phyloP scores from a whole-genome alignment of 2,797 vertebrate species.

The Peromyscus nudipes region DNA sequence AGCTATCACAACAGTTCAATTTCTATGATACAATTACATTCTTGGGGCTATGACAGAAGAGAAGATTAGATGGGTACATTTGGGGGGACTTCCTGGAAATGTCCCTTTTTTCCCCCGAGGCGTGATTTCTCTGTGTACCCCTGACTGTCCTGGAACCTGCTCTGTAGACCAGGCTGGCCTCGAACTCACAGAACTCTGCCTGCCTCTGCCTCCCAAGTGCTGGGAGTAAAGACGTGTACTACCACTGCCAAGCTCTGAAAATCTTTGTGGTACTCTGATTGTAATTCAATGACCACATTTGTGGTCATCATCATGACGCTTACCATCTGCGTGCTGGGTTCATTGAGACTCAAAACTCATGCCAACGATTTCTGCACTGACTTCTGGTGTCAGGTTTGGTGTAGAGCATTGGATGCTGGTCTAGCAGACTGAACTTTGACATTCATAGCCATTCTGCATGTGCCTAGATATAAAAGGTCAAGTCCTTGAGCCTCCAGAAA shows the following conservation, averaged over 20 bases:
- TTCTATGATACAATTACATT: neutral
- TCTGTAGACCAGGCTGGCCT: neutral
- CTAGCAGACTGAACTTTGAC: neutral
- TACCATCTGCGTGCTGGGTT: neutral
- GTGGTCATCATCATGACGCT: neutral
- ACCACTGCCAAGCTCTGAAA: neutral
- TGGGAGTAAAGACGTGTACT: neutral
- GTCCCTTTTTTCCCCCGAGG: neutral
- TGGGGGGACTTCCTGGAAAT: neutral
- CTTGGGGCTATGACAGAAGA: neutral
- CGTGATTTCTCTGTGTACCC: neutral
- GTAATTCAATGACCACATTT: slow-evolving; percentile 22
- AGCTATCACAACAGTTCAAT: slow-evolving; percentile 5
- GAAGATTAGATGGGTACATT: neutral
- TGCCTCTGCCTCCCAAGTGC: neutral
- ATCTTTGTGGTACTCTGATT: neutral
- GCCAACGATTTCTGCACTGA: neutral
- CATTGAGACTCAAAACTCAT: neutral
- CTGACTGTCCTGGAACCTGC: neutral
- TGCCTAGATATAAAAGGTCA: neutral
- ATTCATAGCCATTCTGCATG: slow-evolving; percentile 19
- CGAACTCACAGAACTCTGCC: neutral
- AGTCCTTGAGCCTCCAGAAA: neutral
- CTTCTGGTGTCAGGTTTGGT: neutral
- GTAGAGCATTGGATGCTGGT: neutral